Evolutionary conservation across 2,888 invertebrate genomes (phyloP).

Genomic region (Nomada ferruginata): DNA sequence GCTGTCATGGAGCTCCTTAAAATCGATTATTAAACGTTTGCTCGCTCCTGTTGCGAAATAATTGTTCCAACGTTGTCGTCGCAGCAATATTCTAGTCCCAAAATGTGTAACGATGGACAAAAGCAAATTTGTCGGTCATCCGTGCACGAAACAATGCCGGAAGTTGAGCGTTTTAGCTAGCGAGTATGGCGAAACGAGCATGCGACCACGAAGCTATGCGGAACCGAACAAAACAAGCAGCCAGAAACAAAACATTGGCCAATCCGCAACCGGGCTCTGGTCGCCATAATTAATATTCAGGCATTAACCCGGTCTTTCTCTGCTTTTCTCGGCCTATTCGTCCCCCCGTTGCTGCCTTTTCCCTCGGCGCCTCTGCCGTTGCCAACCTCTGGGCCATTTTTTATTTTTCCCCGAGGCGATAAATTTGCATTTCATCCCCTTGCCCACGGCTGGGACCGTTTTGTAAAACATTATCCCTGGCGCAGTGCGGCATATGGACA

Average conservation of each 20-base stretch:
- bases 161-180: constrained; percentile 54
- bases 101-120: constrained; percentile 6
- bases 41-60: too few species aligned
- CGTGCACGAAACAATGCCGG: constrained; percentile 46
- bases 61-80: too few species aligned
- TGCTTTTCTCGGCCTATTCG: constrained; percentile 58
- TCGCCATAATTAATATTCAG: constrained; percentile 79
- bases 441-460: constrained; percentile 69
- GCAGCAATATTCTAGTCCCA: neutral
- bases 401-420: constrained; percentile 63
- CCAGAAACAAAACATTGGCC: constrained; percentile 71
- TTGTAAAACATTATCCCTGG: constrained; percentile 76
- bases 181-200: constrained; percentile 40
- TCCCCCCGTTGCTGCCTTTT: constrained; percentile 8
- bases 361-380: constrained; percentile 16
- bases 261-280: constrained; percentile 55
- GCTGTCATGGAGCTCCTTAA: too few species aligned
- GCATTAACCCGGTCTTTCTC: constrained; percentile 72
- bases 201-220: constrained; percentile 27
- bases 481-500: constrained; percentile 66
- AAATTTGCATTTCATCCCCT: constrained; percentile 77
- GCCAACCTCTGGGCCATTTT: constrained; percentile 42
- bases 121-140: constrained; percentile 40
- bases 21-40: too few species aligned
- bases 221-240: constrained; percentile 67